Evolutionary conservation across 2,113 vertebrate genomes (phyloP).

Genomic region (Donacobius atricapilla): DNA sequence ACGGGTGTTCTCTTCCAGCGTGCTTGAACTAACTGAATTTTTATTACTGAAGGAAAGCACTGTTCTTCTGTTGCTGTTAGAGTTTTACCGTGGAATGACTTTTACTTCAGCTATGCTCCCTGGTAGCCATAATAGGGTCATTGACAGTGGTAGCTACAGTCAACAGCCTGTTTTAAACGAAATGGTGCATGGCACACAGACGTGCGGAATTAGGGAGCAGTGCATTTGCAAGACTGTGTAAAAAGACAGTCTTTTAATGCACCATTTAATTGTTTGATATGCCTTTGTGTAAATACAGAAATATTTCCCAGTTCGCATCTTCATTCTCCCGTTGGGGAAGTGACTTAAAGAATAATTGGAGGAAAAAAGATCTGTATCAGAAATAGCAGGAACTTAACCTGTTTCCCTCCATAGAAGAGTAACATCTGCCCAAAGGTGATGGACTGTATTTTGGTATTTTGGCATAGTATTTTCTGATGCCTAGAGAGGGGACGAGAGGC

Average conservation of each 20-base stretch:
- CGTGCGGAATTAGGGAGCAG: background rate
- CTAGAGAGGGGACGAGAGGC: background rate
- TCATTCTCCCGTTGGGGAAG: background rate
- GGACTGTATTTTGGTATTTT: background rate
- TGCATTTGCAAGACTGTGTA: background rate
- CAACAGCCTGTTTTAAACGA: too few species aligned
- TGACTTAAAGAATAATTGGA: background rate
- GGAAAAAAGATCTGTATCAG: background rate
- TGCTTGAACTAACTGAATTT: background rate
- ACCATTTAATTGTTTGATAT: background rate
- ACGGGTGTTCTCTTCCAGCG: accelerated
- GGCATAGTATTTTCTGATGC: background rate
- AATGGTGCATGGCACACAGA: background rate
- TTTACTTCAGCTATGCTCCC: background rate
- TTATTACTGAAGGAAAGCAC: background rate
- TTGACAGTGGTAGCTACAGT: background rate
- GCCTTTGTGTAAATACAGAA: background rate
- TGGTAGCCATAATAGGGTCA: background rate
- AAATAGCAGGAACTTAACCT: background rate
- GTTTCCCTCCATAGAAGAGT: background rate
- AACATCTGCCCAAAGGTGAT: background rate
- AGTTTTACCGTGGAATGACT: background rate
- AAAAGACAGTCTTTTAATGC: background rate
- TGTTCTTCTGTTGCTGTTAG: background rate
- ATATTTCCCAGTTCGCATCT: background rate